These are phyloP conservation scores for Nasonia longicornis DNA, from an alignment of 1,140 invertebrate genomes.

Conservation along the genomic window DNA sequence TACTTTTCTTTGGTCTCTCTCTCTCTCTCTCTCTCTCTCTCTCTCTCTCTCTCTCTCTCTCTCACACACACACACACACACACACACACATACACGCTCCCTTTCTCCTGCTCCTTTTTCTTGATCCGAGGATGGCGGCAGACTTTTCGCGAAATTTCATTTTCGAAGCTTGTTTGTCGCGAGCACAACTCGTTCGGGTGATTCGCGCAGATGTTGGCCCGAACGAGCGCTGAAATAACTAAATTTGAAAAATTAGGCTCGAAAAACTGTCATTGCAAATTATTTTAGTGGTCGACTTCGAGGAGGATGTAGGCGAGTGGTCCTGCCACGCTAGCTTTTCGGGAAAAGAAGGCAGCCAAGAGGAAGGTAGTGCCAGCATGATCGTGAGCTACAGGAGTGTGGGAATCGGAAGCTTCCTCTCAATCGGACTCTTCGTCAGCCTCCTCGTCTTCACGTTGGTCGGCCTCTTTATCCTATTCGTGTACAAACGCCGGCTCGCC, in stretches of 20 bases:
- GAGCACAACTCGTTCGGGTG: neutral
- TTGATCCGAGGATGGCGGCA: neutral
- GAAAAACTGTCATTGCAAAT: neutral
- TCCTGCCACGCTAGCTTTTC: conserved; percentile 36
- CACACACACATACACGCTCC: neutral
- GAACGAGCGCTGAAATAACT: neutral
- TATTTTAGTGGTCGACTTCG: conserved; percentile 1
- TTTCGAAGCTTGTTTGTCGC: conserved; percentile 18
- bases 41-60: neutral
- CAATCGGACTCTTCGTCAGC: neutral
- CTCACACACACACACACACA: too few species aligned
- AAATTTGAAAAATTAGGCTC: neutral
- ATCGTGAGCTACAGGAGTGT: conserved; percentile 40
- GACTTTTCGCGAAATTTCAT: conserved; percentile 34
- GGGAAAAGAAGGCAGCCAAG: conserved; percentile 39
- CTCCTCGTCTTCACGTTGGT: conserved; percentile 2
- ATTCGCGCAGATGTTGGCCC: neutral
- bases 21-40: neutral
- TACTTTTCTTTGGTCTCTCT: neutral
- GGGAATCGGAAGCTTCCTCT: conserved; percentile 2
- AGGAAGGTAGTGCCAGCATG: conserved; percentile 47
- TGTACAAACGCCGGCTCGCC: conserved; percentile 17
- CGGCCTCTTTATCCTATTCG: conserved; percentile 15
- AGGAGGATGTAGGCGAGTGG: conserved; percentile 43
- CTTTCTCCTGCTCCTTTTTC: neutral